phyloP scores from a whole-genome alignment of 2,888 invertebrate genomes.

The Axea sp. region DNA sequence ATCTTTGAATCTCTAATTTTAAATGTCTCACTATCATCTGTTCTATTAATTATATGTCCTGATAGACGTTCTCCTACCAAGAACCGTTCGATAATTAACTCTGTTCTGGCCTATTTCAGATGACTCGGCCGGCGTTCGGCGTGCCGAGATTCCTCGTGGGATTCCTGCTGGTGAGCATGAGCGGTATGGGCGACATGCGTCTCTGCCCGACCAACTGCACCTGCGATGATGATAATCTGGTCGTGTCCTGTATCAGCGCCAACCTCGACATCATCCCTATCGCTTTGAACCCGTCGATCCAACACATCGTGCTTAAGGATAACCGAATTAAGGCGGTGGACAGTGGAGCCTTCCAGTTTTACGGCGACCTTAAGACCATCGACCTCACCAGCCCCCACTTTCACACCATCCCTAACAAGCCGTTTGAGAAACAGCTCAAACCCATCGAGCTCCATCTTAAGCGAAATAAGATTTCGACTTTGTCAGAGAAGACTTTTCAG shows the following conservation, averaged over 20 bases:
- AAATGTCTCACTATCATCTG: slow-evolving; percentile 22
- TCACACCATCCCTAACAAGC: slow-evolving; percentile 88
- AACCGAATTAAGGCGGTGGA: slow-evolving; percentile 94
- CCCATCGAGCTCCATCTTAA: slow-evolving; percentile 90
- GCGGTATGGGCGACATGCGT: slow-evolving; percentile 80
- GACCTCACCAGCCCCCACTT: slow-evolving; percentile 92
- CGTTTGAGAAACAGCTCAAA: slow-evolving; percentile 90
- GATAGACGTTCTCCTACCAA: neutral
- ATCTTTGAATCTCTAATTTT: slow-evolving; percentile 33
- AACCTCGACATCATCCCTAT: slow-evolving; percentile 94
- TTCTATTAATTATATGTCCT: slow-evolving; percentile 31
- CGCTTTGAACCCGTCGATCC: slow-evolving; percentile 93
- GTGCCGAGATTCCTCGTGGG: slow-evolving; percentile 55
- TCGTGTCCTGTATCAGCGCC: slow-evolving; percentile 91
- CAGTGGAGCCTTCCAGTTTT: slow-evolving; percentile 91
- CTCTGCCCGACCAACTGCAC: slow-evolving; percentile 93
- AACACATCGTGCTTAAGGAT: slow-evolving; percentile 89
- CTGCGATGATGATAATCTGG: slow-evolving; percentile 93
- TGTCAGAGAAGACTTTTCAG: slow-evolving; percentile 89
- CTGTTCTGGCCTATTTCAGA: slow-evolving; percentile 48
- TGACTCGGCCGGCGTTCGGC: slow-evolving; percentile 38
- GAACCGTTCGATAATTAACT: slow-evolving; percentile 49
- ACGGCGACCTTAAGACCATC: slow-evolving; percentile 90
- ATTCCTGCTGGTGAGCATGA: slow-evolving; percentile 47
- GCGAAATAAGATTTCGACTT: slow-evolving; percentile 90